These are phyloP conservation scores for Phlogophora meticulosa DNA, from an alignment of 2,888 invertebrate genomes.

Conservation along the genomic window DNA sequence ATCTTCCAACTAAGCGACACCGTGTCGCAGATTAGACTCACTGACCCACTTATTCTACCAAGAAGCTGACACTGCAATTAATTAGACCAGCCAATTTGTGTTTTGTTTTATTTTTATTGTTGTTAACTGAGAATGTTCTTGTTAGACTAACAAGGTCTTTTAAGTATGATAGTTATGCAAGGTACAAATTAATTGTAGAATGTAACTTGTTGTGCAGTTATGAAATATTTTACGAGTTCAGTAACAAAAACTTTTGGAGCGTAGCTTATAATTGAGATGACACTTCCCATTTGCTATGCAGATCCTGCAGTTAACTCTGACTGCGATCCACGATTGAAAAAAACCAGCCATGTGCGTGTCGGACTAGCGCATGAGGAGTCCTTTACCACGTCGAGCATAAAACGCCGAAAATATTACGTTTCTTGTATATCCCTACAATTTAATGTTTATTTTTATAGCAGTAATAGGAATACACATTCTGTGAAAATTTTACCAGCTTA, in stretches of 20 bases:
- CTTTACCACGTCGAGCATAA: too few relatives aligned
- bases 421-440: too few relatives aligned
- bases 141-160: constrained; percentile 40
- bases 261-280: neutral
- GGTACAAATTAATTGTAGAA: constrained; percentile 30
- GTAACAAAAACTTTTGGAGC: neutral
- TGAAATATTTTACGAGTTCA: constrained; percentile 8
- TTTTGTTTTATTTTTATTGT: constrained; percentile 46
- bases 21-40: constrained; percentile 50
- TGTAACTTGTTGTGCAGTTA: neutral
- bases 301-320: too few relatives aligned
- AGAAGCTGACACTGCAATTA: constrained; percentile 59
- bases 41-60: constrained; percentile 55
- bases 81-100: constrained; percentile 50
- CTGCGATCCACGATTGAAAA: too few relatives aligned
- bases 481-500: too few relatives aligned
- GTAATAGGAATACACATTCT: too few relatives aligned
- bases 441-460: too few relatives aligned
- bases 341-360: too few relatives aligned
- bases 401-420: too few relatives aligned
- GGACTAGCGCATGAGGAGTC: too few relatives aligned
- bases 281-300: neutral
- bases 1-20: constrained; percentile 55
- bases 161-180: constrained; percentile 31
- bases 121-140: constrained; percentile 36